A percentile compares a stretch with the other conserved stretches of the same genome.
Conservation (phyloP, 2,797 vertebrate genomes). For the Clamator glandarius region DNA sequence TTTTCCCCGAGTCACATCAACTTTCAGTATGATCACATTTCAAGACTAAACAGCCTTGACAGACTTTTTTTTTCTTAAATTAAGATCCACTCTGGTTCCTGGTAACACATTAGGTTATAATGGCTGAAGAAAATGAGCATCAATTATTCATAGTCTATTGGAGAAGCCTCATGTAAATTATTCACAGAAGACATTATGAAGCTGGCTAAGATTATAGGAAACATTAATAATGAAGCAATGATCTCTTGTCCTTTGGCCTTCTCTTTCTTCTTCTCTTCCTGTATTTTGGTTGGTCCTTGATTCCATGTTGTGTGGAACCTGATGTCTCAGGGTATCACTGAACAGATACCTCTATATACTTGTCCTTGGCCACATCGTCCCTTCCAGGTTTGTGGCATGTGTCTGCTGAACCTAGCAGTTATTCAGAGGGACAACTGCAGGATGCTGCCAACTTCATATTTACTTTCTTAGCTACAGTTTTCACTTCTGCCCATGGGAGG, state of each 20-base stretch:
- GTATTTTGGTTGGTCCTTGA: background rate
- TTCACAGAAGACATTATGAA: slow-evolving; percentile 47
- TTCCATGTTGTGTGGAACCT: background rate
- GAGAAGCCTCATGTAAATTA: slow-evolving; percentile 28
- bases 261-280: background rate
- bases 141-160: slow-evolving; percentile 62
- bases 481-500: background rate
- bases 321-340: background rate
- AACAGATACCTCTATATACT: background rate
- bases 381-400: background rate
- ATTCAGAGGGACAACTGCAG: background rate
- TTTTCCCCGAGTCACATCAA: background rate
- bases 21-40: background rate
- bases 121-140: slow-evolving; percentile 51
- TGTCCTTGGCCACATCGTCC: background rate
- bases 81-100: slow-evolving; percentile 42
- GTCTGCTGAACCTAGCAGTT: slow-evolving; percentile 20
- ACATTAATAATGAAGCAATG: slow-evolving; percentile 47
- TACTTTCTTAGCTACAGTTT: background rate
- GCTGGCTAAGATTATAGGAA: slow-evolving; percentile 36
- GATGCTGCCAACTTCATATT: background rate
- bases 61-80: slow-evolving; percentile 12
- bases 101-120: slow-evolving; percentile 35
- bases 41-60: background rate
- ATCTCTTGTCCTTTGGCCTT: slow-evolving; percentile 13